Evolutionary conservation across 1,140 invertebrate species (phyloP), one percentile per base, ranked within the genome.

Genomic region (Heliconius nattereri): DNA sequence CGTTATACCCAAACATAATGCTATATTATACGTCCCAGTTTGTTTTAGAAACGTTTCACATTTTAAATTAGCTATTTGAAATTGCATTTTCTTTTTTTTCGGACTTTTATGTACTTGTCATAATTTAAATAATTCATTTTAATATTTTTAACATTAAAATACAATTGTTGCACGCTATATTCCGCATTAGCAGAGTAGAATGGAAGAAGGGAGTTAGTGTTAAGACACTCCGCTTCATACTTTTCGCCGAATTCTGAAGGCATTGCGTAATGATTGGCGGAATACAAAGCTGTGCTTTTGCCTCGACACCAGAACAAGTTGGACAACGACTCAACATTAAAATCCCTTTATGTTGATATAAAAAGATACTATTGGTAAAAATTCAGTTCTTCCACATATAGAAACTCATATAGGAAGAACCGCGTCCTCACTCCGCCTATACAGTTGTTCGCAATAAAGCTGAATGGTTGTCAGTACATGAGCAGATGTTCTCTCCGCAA

Each of bases 1-100:
- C 82, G 80, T 87, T 85, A 84, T 81, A 81, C 83, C 83, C 83
- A 91, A 93, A 93, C 88, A 93, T 93, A 92, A 90, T 80, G 80
- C 84, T 85, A 88, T 92, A 87, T 90, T 81, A 84, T 80, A 81
- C 85, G 81, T 77, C 75, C 32, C 32, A 32, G 70, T 71, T 71
- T 71, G 70, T 71, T 71, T 71, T 35, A 23, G 54, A 57, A 57
- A 57, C 54, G 54, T 57, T 23, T 57, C n/a, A 57, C 19, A 57
- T 57, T 57, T 57, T 23, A 23, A 57, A 57, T 57, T 23, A 57
- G n/a, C 54, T 60, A 23, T 60, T 57, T 23, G 0, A 57, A 23
- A 57, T 57, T n/a, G 8, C 7, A 23, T 57, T 23, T n/a, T 3
- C 20, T 57, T 8, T 57, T 23, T 57, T 57, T 57, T 57, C 5